A percentile compares a stretch with the other conserved stretches of the same genome.
Evolutionary conservation across 2,888 invertebrate genomes (phyloP).

Genomic region (Cepaea hortensis): DNA sequence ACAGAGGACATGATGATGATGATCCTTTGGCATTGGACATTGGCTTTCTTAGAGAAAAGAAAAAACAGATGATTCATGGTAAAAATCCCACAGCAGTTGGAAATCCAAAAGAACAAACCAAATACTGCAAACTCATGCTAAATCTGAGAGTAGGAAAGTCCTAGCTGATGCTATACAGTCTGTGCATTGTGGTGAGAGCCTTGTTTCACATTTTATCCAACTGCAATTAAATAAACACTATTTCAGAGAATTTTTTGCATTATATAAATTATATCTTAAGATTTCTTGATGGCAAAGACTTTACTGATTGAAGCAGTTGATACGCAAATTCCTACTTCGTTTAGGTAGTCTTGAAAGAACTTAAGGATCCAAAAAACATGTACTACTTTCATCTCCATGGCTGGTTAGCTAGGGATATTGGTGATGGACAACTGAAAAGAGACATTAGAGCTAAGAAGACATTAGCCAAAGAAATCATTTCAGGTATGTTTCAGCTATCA

Average conservation of each 20-base stretch:
- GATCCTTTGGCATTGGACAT: too few relatives aligned
- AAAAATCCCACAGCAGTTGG: too few relatives aligned
- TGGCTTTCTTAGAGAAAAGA: too few relatives aligned
- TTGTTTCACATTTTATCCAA: too few relatives aligned
- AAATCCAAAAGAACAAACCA: too few relatives aligned
- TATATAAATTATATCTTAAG: too few relatives aligned
- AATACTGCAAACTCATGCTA: too few relatives aligned
- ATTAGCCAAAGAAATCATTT: slow-evolving; percentile 59
- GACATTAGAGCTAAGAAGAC: slow-evolving; percentile 65
- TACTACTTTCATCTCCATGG: slow-evolving; percentile 65
- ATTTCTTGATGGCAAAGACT: background rate
- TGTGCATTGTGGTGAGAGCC: too few relatives aligned
- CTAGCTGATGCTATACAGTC: too few relatives aligned
- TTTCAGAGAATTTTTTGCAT: background rate
- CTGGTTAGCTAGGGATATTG: slow-evolving; percentile 68
- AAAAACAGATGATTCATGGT: too few relatives aligned
- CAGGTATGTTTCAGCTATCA: slow-evolving; percentile 53
- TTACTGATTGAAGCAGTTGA: background rate
- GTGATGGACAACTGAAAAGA: slow-evolving; percentile 66
- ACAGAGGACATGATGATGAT: too few relatives aligned
- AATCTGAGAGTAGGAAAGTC: too few relatives aligned
- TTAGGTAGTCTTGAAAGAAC: slow-evolving; percentile 50
- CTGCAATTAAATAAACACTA: background rate
- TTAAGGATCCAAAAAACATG: slow-evolving; percentile 39
- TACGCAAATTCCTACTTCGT: background rate